Base-by-base conservation (phyloP, 2,113 vertebrate genomes). In the Marmota flaviventris region DNA sequence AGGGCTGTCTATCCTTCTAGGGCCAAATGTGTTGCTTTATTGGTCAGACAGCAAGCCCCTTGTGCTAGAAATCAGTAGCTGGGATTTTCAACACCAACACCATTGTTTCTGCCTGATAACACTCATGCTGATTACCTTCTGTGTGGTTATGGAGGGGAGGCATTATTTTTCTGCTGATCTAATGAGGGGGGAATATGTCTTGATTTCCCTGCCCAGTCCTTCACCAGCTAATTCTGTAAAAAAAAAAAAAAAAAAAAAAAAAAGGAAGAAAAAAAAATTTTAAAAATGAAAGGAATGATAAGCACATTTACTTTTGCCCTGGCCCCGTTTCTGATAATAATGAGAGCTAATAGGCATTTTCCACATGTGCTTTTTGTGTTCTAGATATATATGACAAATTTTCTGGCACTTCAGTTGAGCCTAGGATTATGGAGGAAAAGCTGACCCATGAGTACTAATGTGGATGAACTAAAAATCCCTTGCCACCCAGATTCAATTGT, bases 231-330 rank as follows among this genome's bases (percentile, higher is more conserved):
- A 83, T 82, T 86, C 85, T 91, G 20, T 67, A 83, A 67, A 79
- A 45, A 42, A 4, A 42, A 42, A 42, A 42, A 42, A 42, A 42
- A 42, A 42, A 42, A 39, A 39, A 39, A 4, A 4, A 39, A 39
- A 39, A n/a, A n/a, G n/a, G n/a, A 4, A 42, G 5, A 42, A 42
- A 5, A 45, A 45, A 8, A n/a, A n/a, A n/a, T 27, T 76, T 29
- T n/a, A 94, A 77, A 87, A 72, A 25, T 58, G 17, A 93, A 96
- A 86, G 45, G 37, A 92, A 87, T 89, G 22, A 48, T 25, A 93
- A 92, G 48, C 69, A 89, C 72, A 18, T 77, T 97, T 93, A n/a
- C 56, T 73, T 73, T 93, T 95, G 73, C 84, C 75, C 13, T 29
- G 8, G 75, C 48, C 70, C n/a, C 90, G 0, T 93, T 93, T 91